These are phyloP conservation scores for Latheticus oryzae DNA, from an alignment of 2,888 invertebrate genomes.

Conservation along the genomic window DNA sequence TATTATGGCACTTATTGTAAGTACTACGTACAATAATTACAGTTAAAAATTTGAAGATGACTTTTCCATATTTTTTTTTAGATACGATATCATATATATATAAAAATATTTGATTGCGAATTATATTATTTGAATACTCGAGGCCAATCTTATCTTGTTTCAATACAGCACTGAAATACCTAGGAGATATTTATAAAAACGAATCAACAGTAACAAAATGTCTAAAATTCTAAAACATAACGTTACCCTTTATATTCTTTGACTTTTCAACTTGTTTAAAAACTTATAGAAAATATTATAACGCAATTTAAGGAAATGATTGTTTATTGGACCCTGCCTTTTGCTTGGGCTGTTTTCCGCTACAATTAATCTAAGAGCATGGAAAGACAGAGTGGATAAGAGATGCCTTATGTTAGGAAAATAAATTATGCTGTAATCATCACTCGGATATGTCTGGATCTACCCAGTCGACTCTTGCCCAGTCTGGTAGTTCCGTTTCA, in stretches of 20 bases:
- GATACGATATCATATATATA: conserved; percentile 47
- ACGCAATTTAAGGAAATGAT: conserved; percentile 50
- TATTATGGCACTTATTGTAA: conserved; percentile 53
- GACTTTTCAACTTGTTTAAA: conserved; percentile 17
- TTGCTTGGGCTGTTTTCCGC: conserved; percentile 47
- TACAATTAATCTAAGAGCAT: conserved; percentile 52
- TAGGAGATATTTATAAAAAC: conserved; percentile 27
- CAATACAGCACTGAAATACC: conserved; percentile 53
- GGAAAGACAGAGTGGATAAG: conserved; percentile 63
- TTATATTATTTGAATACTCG: conserved; percentile 46
- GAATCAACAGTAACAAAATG: too few species aligned
- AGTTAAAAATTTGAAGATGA: conserved; percentile 40
- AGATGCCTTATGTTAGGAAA: conserved; percentile 56
- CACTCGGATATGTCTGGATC: conserved; percentile 72
- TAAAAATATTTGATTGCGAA: conserved; percentile 57
- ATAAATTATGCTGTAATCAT: conserved; percentile 49
- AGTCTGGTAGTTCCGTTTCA: conserved; percentile 90
- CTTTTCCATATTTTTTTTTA: conserved; percentile 44
- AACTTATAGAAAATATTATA: conserved; percentile 24
- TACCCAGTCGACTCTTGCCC: conserved; percentile 90
- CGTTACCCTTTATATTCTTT: conserved; percentile 30
- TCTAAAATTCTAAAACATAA: conserved; percentile 24
- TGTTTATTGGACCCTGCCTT: conserved; percentile 63
- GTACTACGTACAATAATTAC: conserved; percentile 45
- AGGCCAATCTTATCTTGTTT: conserved; percentile 28